A percentile compares a stretch with the other conserved stretches of the same genome.
phyloP scores from a whole-genome alignment of 2,113 vertebrate species.

The Fregetta grallaria region DNA sequence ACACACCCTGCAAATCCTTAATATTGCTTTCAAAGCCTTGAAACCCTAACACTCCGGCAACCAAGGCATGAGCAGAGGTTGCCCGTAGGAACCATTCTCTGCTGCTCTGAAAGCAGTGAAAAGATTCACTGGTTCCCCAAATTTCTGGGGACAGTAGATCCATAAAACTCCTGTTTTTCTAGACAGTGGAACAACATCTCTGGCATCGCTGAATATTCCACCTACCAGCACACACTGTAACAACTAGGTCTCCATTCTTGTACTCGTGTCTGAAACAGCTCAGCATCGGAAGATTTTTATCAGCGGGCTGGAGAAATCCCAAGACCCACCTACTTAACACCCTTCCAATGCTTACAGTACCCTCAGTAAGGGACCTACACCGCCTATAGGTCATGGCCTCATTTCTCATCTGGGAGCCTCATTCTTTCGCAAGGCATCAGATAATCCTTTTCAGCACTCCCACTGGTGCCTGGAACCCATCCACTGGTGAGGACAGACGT shows the following conservation, averaged over 20 bases:
- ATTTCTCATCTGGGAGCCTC: neutral
- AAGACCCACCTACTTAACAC: neutral
- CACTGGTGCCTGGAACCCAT: neutral
- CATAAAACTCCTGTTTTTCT: neutral
- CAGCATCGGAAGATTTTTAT: neutral
- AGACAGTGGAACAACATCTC: neutral
- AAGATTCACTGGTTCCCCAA: neutral
- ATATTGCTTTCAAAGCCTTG: neutral
- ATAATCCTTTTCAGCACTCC: constrained; percentile 22
- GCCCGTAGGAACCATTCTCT: neutral
- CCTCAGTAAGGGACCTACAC: neutral
- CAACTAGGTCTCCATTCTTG: neutral
- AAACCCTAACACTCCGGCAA: neutral
- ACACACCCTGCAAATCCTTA: neutral
- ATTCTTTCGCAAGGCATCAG: neutral
- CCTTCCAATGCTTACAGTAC: neutral
- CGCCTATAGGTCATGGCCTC: neutral
- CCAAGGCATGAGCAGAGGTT: neutral
- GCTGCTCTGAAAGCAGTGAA: neutral
- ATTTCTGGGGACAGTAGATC: neutral
- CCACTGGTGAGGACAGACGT: neutral
- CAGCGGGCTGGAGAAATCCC: neutral
- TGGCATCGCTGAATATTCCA: neutral
- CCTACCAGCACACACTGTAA: neutral
- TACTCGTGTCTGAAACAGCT: neutral